Evolutionary conservation across 1,140 invertebrate genomes (phyloP), one percentile per base, ranked within the genome.

Genomic region (Varroa destructor): DNA sequence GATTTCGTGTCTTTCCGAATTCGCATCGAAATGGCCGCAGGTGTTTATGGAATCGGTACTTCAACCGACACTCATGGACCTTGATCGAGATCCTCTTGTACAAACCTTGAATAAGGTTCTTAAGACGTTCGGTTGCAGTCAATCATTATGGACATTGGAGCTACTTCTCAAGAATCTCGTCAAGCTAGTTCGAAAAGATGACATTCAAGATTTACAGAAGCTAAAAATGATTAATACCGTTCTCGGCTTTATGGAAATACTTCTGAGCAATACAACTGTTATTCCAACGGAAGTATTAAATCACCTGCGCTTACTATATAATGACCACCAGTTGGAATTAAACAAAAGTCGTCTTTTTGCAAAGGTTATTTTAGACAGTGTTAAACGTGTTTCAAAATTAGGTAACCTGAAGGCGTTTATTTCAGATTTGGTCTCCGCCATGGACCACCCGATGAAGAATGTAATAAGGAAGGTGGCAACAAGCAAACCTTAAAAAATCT

Each of bases 371-470:
- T 40, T 67, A 46, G 61, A 25, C 37, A 40, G 40, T 2, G 61
- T 67, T 67, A 67, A 67, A 37, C 61, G 61, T 12, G 46, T 46
- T 14, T 43, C 12, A 40, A 3, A 67, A 14, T 37, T 67, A 37
- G 61, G 46, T 36, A 12, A 40, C 40, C 2, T 43, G 40, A 40
- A 36, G 10, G 12, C 61, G 61, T 12, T 40, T 67, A 46, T 67
- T 2, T 14, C 12, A 25, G 61, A 67, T 5, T 12, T 67, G 12
- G 12, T 67, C 10, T 12, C 1, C 12, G 8, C 14, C 61, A 67
- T 67, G 61, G 40, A 40, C 10, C 61, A 67, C 37, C 61, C 61
- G 1, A 67, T 67, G 61, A 67, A 40, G 61, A 67, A 67, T 37
- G 40, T 67, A 2, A 67, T 67, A 4, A 40, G 40, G 12, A 67